Evolutionary conservation across 30 jellyfish, hydroid and myxozoan genomes (phyloP).

Genomic region (Euphysa ruthae): DNA sequence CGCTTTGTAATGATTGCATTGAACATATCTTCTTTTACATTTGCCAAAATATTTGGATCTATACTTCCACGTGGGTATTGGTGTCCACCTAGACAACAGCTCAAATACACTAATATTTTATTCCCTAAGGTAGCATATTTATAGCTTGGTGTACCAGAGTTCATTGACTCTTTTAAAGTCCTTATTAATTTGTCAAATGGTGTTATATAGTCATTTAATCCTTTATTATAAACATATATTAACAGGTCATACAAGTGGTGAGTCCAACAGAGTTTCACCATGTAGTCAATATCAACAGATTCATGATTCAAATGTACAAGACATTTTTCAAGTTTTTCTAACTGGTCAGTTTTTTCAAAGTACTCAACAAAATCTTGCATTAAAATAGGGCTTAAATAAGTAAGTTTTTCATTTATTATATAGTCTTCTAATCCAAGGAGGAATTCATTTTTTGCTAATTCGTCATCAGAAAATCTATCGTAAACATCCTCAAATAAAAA

Average conservation of each 20-base stretch:
- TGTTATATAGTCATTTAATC: constrained; percentile 75
- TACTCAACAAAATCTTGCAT: constrained; percentile 91
- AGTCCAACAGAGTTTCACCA: constrained; percentile 97
- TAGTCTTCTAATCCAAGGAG: constrained; percentile 79
- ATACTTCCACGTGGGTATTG: constrained; percentile 90
- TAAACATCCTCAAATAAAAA: constrained; percentile 75
- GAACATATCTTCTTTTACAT: constrained; percentile 67
- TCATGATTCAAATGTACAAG: constrained; percentile 76
- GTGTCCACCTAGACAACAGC: constrained; percentile 92
- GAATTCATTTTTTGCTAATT: constrained; percentile 56
- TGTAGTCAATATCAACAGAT: constrained; percentile 75
- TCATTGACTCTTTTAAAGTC: constrained; percentile 42
- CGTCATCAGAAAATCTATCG: constrained; percentile 83
- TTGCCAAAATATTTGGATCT: constrained; percentile 18
- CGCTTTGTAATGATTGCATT: constrained; percentile 48
- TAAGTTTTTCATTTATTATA: constrained; percentile 53
- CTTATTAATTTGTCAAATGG: constrained; percentile 83
- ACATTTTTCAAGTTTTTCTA: constrained; percentile 67
- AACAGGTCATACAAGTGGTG: constrained; percentile 80
- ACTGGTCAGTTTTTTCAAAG: constrained; percentile 65
- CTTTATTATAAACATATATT: constrained; percentile 83
- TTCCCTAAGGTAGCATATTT: constrained; percentile 58
- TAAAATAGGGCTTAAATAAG: constrained; percentile 67
- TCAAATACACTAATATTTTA: constrained; percentile 78
- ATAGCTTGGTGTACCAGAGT: constrained; percentile 17